Evolutionary conservation across 2,888 invertebrate genomes (phyloP), one percentile per base, ranked within the genome.

Genomic region (Spodoptera littoralis): DNA sequence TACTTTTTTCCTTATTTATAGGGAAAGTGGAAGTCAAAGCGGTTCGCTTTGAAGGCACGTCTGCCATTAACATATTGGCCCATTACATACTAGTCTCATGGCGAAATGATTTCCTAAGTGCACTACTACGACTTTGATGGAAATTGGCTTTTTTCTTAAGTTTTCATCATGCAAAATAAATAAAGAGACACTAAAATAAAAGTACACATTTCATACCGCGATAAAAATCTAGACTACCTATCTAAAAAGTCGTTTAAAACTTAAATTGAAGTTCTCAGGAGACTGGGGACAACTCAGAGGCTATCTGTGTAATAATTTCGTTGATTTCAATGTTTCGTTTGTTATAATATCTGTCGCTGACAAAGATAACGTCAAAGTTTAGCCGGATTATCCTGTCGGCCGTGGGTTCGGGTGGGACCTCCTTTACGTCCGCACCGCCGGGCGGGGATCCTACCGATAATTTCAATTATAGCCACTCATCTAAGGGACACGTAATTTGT

Each of bases 391-490:
- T 81, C 78, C 72, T 73, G 79, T 83, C 73, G 72, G 72, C 71
- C 66, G 72, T 68, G 76, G 69, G 77, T 76, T 80, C 70, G 76
- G 82, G 81, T 76, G 81, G 81, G 71, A 77, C 72, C 72, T 65
- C 80, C 75, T 78, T 79, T 84, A 82, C 80, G 74, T 80, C 77
- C 65, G 79, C 70, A 70, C 76, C 78, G 72, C 78, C 79, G 77
- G 72, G 61, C 69, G 77, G 87, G 49, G 53, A 58, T 59, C 24
- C 36, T 53, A n/a, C 70, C 53, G 64, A 72, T 72, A 87, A 86
- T 86, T 88, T 86, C 87, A 88, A 89, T 88, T 88, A 89, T 86
- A 80, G 72, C 73, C 77, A 80, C 82, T 84, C 84, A 80, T 85
- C 83, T 79, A 76, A 66, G 72, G 70, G 77, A 81, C 83, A 83